A percentile compares a stretch with the other conserved stretches of the same genome.
These are phyloP conservation scores for Muscina levida DNA, from an alignment of 2,888 invertebrate species.

Conservation along the genomic window DNA sequence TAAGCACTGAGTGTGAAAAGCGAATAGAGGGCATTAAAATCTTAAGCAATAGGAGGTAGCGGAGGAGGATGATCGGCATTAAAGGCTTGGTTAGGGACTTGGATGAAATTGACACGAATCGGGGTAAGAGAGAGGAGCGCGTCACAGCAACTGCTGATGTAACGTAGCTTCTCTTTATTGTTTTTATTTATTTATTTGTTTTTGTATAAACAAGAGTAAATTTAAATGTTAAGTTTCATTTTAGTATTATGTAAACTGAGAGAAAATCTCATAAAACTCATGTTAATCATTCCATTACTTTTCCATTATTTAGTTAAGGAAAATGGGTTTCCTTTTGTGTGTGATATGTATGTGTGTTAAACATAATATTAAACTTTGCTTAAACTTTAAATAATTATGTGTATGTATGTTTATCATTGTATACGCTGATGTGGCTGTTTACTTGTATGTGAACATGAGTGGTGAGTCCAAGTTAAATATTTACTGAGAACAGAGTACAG, in stretches of 20 bases:
- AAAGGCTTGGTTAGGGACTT: not conserved
- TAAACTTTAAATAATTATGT: not conserved
- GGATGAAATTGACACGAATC: slow-evolving; percentile 63
- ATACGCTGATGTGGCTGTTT: not conserved
- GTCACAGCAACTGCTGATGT: not conserved
- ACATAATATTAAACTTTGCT: no score
- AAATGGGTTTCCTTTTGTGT: slow-evolving; percentile 32
- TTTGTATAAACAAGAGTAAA: slow-evolving; percentile 64
- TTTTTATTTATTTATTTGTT: not conserved
- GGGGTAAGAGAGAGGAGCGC: slow-evolving; percentile 20
- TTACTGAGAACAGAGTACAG: not conserved
- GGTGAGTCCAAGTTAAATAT: not conserved
- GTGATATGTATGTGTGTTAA: not conserved
- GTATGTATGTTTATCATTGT: not conserved
- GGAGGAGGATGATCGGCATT: not conserved
- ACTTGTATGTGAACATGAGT: no score
- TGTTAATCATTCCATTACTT: slow-evolving; percentile 31
- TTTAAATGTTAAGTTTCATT: slow-evolving; percentile 52
- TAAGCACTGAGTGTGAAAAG: slow-evolving; percentile 51
- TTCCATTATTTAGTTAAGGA: slow-evolving; percentile 8
- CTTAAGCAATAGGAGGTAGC: slow-evolving; percentile 38
- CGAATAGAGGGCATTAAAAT: slow-evolving; percentile 75
- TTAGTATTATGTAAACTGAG: slow-evolving; percentile 40
- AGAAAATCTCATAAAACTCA: slow-evolving; percentile 16
- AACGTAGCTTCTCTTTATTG: not conserved